These are phyloP conservation scores for Pachydiplax longipennis DNA, from an alignment of 2,888 invertebrate species.

Conservation along the genomic window DNA sequence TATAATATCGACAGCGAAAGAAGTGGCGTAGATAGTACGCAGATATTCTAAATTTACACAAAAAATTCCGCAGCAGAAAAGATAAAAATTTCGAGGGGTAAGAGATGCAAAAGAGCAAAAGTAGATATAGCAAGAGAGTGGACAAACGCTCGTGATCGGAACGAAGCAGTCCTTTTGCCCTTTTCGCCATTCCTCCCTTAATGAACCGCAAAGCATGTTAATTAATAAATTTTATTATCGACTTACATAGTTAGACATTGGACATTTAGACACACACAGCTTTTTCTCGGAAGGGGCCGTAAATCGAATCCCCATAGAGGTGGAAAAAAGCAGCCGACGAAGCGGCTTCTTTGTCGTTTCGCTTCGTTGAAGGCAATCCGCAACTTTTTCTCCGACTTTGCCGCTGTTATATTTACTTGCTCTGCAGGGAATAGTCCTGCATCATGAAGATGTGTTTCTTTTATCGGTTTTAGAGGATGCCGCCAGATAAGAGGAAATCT, in stretches of 20 bases:
- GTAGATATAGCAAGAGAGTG: not conserved
- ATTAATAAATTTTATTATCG: conserved; percentile 35
- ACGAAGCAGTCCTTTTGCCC: not conserved
- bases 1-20: too few relatives aligned
- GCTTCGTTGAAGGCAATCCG: not conserved
- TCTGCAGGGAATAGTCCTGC: not conserved
- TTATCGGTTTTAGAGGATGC: not conserved
- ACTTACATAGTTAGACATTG: not conserved
- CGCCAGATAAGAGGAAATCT: not conserved
- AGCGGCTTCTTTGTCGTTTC: not conserved
- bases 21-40: too few relatives aligned
- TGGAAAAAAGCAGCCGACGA: not conserved
- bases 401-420: not conserved
- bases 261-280: not conserved
- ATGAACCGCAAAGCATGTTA: conserved; percentile 30
- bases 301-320: not conserved
- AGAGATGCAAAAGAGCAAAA: not conserved
- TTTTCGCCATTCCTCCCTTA: not conserved
- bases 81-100: too few relatives aligned
- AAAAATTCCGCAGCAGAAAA: too few relatives aligned
- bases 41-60: too few relatives aligned
- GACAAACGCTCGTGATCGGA: not conserved
- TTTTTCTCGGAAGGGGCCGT: not conserved
- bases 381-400: not conserved
- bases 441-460: not conserved